Evolutionary conservation across 2,888 invertebrate species (phyloP), one percentile per base, ranked within the genome.

Genomic region (Polylopha cassiicola): DNA sequence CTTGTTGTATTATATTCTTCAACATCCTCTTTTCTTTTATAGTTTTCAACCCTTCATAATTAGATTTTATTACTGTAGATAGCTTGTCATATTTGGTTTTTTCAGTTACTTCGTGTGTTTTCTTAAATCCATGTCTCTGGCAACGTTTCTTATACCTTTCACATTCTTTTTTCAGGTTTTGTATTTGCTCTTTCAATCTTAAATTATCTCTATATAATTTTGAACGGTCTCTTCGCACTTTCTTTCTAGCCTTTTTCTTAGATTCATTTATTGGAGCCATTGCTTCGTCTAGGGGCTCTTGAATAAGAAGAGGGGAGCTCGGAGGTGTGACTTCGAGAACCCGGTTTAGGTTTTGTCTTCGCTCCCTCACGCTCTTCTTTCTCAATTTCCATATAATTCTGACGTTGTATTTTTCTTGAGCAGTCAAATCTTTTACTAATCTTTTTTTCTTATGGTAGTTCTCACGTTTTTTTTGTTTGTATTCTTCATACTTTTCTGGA

Each of bases 401-500:
- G 3, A 18, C 24, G 2, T 38, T 22, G 6, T 26, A 4, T 24
- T 24, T 30, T 31, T 38, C 26, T 14, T 23, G 10, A 7, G 23
- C 17, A 9, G 38, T 8, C 24, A 31, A 24, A 9, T 38, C 38
- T 21, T 14, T 31, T 4, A 14, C 31, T 1, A 38, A 18, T 4
- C 9, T n/a, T 24, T 38, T 38, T n/a, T 7, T 13, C 7, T 24
- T 17, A 13, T 38, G 38, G 15, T 38, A 31, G 13, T 5, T 3
- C 8, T 18, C 17, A 2, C 26, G 24, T n/a, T 38, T n/a, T 20
- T 31, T 38, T 18, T 17, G 4, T 31, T 31, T 38, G 9, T 9
- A 10, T 13, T 38, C 30, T 38, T 38, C 20, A 3, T 38, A 3
- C n/a, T 38, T 31, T 11, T 31, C 31, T 5, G 21, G 10, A 21